Base-by-base conservation (phyloP, 2,113 vertebrate species). In the Hemiscyllium ocellatum region DNA sequence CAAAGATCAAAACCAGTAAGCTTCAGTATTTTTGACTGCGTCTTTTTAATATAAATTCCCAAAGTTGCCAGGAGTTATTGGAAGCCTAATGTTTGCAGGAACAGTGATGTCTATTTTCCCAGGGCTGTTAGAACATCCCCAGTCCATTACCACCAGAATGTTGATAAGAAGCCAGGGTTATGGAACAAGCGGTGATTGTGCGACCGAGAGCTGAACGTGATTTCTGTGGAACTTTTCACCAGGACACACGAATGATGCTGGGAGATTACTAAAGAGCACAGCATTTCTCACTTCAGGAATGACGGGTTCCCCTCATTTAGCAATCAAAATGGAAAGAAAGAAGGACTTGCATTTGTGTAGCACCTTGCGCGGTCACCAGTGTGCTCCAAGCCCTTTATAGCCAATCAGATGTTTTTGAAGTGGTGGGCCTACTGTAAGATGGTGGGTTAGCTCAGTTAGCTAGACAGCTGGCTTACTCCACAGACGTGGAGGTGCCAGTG, bases 91-190 rank as follows among this genome's bases (percentile, higher is more conserved):
- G 26, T 89, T 89, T 89, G 24, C 29, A 61, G 24, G 87, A 29
- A 15, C 29, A 12, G 52, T n/a, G 52, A 33, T 61, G 87, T 33
- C 87, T 90, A 13, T 90, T 52, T 90, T 90, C 87, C 87, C 87
- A 90, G 87, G 87, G 87, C 87, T 61, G n/a, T 90, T 52, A 90
- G 87, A 52, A 90, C 61, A 61, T 61, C 87, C 52, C 87, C 61
- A 90, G 33, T 61, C 87, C 87, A 65, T 61, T 61, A 61, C 52
- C 61, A 52, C 56, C 15, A 3, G 52, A 33, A 61, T 90, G 26
- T 22, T 12, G 47, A 33, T 90, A 90, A 90, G 87, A 61, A 19
- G 52, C 33, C 17, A 83, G 52, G 61, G 56, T 56, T 61, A 12
- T 33, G 3, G 89, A 3, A 65, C 89, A 61, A 91, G 33, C 29